Percentiles rank a stretch among this genome's conserved stretches.
These are phyloP conservation scores for Apodemia mormo DNA, from an alignment of 2,888 invertebrate species.

Conservation along the genomic window DNA sequence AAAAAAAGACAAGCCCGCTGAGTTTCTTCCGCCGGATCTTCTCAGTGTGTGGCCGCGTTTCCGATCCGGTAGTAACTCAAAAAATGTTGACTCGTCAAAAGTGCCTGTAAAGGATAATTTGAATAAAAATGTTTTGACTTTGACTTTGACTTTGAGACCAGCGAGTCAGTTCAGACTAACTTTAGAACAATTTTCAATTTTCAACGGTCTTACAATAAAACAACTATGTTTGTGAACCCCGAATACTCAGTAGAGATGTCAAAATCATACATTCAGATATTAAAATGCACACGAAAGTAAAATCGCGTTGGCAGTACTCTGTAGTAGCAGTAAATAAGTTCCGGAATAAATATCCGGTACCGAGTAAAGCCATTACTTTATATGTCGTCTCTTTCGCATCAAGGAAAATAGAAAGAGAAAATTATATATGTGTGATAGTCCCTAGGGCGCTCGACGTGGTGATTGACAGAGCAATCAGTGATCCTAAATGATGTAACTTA, in stretches of 20 bases:
- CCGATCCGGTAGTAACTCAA: too few relatives aligned
- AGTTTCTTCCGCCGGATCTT: too few relatives aligned
- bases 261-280: constrained; percentile 50
- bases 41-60: too few relatives aligned
- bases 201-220: neutral
- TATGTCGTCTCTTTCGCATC: constrained; percentile 44
- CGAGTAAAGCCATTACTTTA: constrained; percentile 48
- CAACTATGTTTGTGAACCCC: constrained; percentile 19
- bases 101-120: too few relatives aligned
- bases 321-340: constrained; percentile 69
- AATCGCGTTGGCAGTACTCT: constrained; percentile 58
- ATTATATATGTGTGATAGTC: constrained; percentile 49
- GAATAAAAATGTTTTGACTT: too few relatives aligned
- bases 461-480: constrained; percentile 69
- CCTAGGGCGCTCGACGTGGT: constrained; percentile 54
- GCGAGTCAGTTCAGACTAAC: neutral
- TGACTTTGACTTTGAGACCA: too few relatives aligned
- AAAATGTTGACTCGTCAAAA: too few relatives aligned
- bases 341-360: constrained; percentile 69
- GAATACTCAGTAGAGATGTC: constrained; percentile 41
- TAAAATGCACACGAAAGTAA: constrained; percentile 66
- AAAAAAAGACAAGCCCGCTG: too few relatives aligned
- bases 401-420: constrained; percentile 39
- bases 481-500: constrained; percentile 19
- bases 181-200: neutral